These are phyloP conservation scores for Labeo rohita DNA, from an alignment of 2,113 vertebrate genomes.

Conservation along the genomic window DNA sequence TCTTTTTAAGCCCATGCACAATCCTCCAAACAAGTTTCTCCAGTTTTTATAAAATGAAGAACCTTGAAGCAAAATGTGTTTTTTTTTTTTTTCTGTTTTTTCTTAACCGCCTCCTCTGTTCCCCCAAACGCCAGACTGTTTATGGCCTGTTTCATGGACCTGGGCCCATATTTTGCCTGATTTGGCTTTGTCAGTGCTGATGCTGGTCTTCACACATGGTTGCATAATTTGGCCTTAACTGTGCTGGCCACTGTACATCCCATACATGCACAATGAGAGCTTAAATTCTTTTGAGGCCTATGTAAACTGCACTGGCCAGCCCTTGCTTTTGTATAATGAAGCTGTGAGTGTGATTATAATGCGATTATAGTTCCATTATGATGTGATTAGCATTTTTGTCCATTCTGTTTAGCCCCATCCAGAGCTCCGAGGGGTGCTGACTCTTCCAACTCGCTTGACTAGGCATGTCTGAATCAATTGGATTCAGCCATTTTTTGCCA, in stretches of 20 bases:
- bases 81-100: background rate
- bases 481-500: constrained; percentile 18
- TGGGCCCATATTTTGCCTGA: constrained; percentile 19
- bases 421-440: constrained; percentile 34
- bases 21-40: background rate
- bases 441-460: constrained; percentile 26
- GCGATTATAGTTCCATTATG: constrained; percentile 69
- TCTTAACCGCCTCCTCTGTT: background rate
- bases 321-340: constrained; percentile 58
- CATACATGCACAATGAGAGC: constrained; percentile 53
- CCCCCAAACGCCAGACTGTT: background rate
- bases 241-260: constrained; percentile 13
- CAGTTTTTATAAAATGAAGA: background rate
- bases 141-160: background rate
- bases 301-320: constrained; percentile 49
- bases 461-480: constrained; percentile 30
- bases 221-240: constrained; percentile 35
- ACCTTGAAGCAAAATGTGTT: background rate
- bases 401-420: constrained; percentile 34
- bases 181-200: constrained; percentile 36
- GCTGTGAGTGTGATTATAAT: constrained; percentile 66
- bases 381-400: constrained; percentile 47
- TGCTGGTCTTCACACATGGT: constrained; percentile 41
- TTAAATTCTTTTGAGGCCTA: constrained; percentile 52
- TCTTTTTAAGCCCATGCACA: background rate